phyloP scores from a whole-genome alignment of 2,888 invertebrate genomes.

The Eupithecia inturbata region DNA sequence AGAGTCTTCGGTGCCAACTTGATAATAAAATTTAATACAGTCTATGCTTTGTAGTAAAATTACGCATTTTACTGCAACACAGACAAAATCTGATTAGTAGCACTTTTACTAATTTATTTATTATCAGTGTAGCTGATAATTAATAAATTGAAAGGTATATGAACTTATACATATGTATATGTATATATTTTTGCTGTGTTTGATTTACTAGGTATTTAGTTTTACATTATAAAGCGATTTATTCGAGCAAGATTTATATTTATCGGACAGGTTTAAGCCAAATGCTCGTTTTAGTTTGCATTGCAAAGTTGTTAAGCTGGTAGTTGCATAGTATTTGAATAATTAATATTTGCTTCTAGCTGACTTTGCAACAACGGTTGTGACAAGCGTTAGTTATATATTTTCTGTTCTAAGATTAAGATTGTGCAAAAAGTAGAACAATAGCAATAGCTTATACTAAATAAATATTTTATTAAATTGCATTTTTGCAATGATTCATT shows the following conservation, averaged over 20 bases:
- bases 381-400: background rate
- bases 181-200: too few relatives aligned
- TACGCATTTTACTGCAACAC: background rate
- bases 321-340: conserved; percentile 27
- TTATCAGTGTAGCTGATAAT: too few relatives aligned
- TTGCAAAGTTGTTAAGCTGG: conserved; percentile 26
- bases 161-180: too few relatives aligned
- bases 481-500: too few relatives aligned
- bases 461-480: background rate
- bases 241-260: conserved; percentile 22
- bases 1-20: background rate
- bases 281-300: conserved; percentile 24
- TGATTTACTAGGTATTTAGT: conserved; percentile 4
- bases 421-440: too few relatives aligned
- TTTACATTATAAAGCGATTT: conserved; percentile 14
- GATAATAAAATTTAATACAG: background rate
- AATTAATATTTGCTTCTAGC: conserved; percentile 22
- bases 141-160: too few relatives aligned
- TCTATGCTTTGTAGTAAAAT: background rate
- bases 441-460: background rate
- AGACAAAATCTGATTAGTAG: background rate
- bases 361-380: conserved; percentile 9
- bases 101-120: background rate
- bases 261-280: too few relatives aligned
- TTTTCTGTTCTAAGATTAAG: background rate